Evolutionary conservation across 2,797 vertebrate genomes (phyloP), one percentile per base, ranked within the genome.

Genomic region (Galago senegalensis): DNA sequence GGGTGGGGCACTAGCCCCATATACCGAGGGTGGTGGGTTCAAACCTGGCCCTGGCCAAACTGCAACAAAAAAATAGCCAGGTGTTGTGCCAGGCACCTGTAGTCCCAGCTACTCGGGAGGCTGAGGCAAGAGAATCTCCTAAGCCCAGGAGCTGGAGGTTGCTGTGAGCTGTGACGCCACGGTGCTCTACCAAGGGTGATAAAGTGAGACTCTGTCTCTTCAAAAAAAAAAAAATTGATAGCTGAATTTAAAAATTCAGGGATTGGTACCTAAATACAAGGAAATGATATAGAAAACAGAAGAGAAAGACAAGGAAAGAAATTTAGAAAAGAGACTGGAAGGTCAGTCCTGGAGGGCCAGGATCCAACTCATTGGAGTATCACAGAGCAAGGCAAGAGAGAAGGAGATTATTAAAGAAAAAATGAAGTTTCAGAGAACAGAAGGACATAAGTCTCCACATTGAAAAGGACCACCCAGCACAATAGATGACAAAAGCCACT

Each of bases 201-300:
- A 40, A 40, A 40, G 40, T 40, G 40, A 40, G 3, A 40, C 40
- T 40, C 40, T 40, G 40, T 40, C 40, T 40, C 40, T 40, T 40
- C 40, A 40, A 40, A 40, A 40, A 40, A 40, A 40, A 40, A 40
- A 40, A 40, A 40, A 40, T 40, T 40, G 49, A 81, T 40, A 65
- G 25, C 53, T 94, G 23, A 91, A 86, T 92, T 72, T 72, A 58
- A 90, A 94, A 89, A 80, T 37, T 86, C 40, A 91, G 17, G 18
- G 46, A 65, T 60, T 69, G 63, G 40, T 40, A 91, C 18, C 67
- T 53, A 91, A 67, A 95, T 49, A 88, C 67, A 92, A 83, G 4
- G 7, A 92, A 93, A 83, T 90, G 69, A 75, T 70, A 82, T 72
- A 91, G 60, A 84, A 3, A 61, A 75, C 84, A 87, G 70, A 96